Conservation (phyloP, 2,113 vertebrate species). For the Antigone vipio region DNA sequence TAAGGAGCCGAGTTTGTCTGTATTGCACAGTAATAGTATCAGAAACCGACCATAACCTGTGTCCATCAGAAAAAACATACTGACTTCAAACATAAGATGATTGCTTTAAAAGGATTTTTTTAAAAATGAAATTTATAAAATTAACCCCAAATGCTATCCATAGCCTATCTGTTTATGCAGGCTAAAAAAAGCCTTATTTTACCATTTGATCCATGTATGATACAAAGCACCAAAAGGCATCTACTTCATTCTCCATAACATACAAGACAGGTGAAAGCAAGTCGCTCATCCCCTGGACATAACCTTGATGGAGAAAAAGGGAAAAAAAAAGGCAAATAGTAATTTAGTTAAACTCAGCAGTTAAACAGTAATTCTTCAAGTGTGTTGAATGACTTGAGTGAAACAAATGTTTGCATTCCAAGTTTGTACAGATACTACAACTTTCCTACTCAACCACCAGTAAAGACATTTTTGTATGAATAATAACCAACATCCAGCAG, state of each 20-base stretch:
- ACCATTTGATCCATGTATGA: slow-evolving; percentile 97
- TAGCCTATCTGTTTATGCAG: not conserved
- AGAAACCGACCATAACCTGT: not conserved
- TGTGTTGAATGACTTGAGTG: not conserved
- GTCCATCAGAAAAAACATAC: not conserved
- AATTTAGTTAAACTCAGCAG: not conserved
- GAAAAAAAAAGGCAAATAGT: not conserved
- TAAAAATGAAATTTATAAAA: not conserved
- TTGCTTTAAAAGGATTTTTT: not conserved
- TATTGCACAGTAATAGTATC: not conserved
- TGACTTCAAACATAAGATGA: not conserved
- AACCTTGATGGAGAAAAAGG: slow-evolving; percentile 75
- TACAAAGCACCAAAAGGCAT: slow-evolving; percentile 97
- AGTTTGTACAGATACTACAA: not conserved
- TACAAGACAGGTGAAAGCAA: slow-evolving; percentile 93
- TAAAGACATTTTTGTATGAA: not conserved
- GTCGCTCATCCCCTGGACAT: slow-evolving; percentile 98
- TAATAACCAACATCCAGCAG: not conserved
- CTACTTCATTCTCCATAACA: slow-evolving; percentile 96
- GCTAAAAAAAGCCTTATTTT: slow-evolving; percentile 37
- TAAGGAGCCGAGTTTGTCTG: not conserved
- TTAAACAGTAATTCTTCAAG: not conserved
- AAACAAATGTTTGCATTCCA: not conserved
- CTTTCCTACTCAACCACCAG: not conserved
- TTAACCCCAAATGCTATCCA: not conserved